A percentile compares a stretch with the other conserved stretches of the same genome.
Conservation (phyloP, 30 jellyfish, hydroid and myxozoan genomes). For the Aurelia sp. region DNA sequence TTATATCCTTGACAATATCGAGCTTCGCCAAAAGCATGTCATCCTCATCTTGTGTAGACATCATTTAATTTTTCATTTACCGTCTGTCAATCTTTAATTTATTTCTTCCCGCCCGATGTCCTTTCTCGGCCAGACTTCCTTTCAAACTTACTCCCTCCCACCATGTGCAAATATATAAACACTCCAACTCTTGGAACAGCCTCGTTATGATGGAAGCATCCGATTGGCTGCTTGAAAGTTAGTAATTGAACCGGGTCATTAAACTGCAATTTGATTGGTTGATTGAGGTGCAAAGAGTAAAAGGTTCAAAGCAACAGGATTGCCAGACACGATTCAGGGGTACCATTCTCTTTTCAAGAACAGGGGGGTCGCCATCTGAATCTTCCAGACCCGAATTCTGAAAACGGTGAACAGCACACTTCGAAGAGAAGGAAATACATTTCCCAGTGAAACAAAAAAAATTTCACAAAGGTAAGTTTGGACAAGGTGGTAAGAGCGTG, state of each 20-base stretch:
- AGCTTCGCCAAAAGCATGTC: slow-evolving; percentile 34
- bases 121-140: background rate
- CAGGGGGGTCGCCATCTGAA: too few relatives aligned
- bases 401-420: too few relatives aligned
- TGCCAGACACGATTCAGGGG: too few relatives aligned
- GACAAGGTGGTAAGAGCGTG: too few relatives aligned
- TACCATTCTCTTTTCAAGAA: too few relatives aligned
- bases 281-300: background rate
- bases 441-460: too few relatives aligned
- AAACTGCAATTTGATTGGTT: slow-evolving; percentile 6
- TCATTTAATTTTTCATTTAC: slow-evolving; percentile 4
- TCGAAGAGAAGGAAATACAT: too few relatives aligned
- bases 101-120: background rate
- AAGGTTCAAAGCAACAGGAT: too few relatives aligned
- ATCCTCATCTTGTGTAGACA: slow-evolving; percentile 52
- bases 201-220: slow-evolving; percentile 22
- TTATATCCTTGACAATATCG: slow-evolving; percentile 64
- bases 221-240: slow-evolving; percentile 24
- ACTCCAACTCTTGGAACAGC: slow-evolving; percentile 26
- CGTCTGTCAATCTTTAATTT: background rate
- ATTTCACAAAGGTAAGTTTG: too few relatives aligned
- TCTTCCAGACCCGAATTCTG: too few relatives aligned
- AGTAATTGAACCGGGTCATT: background rate
- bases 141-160: slow-evolving; percentile 7
- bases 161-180: slow-evolving; percentile 40